phyloP scores from a whole-genome alignment of 2,888 invertebrate genomes.

The Hedychridium roseum region DNA sequence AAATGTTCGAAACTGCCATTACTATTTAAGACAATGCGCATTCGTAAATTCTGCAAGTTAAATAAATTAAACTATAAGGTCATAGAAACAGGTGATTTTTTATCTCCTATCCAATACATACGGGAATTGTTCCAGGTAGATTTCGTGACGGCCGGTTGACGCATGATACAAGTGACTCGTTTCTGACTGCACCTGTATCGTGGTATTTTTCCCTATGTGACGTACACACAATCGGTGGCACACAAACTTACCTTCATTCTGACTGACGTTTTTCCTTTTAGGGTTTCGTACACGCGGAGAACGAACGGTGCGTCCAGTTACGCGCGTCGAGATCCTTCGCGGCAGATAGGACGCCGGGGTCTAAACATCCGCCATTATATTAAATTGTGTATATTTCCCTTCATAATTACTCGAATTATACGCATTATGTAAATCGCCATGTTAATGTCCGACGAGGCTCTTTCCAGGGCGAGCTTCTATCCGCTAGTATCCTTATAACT shows the following conservation, averaged over 20 bases:
- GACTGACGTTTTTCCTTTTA: no score
- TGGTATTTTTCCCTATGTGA: background rate
- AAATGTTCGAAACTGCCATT: no score
- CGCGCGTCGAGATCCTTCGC: constrained; percentile 37
- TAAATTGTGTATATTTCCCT: constrained; percentile 63
- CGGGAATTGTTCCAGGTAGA: no score
- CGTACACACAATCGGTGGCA: constrained; percentile 6
- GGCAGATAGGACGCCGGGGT: constrained; percentile 44
- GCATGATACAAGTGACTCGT: no score
- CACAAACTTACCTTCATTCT: constrained; percentile 1
- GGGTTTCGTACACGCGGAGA: no score
- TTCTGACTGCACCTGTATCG: constrained; percentile 1
- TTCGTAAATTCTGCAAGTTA: no score
- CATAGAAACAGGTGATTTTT: no score
- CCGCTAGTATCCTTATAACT: background rate
- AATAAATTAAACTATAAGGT: no score
- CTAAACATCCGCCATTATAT: constrained; percentile 61
- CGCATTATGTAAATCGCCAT: constrained; percentile 63
- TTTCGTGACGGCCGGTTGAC: no score
- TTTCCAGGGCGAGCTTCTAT: no score
- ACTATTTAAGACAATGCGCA: no score
- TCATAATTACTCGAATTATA: constrained; percentile 64
- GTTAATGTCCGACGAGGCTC: constrained; percentile 60
- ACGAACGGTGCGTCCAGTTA: background rate
- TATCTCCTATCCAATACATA: no score